Evolutionary conservation across 2,888 invertebrate species (phyloP).

Genomic region (Apotomis capreana): DNA sequence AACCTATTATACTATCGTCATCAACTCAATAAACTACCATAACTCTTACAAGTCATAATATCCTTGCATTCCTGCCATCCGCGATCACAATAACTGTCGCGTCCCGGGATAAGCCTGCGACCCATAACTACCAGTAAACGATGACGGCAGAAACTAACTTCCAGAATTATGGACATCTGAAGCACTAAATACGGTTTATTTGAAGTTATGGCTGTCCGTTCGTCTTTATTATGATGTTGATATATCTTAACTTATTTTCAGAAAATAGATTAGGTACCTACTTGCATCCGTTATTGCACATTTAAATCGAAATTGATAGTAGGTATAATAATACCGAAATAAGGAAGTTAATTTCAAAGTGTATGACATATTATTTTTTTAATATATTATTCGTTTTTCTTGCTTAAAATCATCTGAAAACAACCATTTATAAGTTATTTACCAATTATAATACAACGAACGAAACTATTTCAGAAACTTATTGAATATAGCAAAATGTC

Average conservation of each 20-base stretch:
- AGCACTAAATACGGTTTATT: slow-evolving; percentile 37
- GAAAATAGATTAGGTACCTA: neutral
- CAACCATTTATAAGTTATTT: too few species aligned
- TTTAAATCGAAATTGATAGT: slow-evolving; percentile 10
- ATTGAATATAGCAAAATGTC: too few species aligned
- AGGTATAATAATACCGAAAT: neutral
- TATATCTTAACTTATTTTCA: slow-evolving; percentile 23
- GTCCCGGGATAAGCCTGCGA: slow-evolving; percentile 20
- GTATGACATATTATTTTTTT: too few species aligned
- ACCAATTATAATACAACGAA: too few species aligned
- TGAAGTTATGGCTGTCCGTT: slow-evolving; percentile 27
- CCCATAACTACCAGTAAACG: slow-evolving; percentile 40
- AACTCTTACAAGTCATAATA: slow-evolving; percentile 23
- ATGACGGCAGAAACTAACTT: slow-evolving; percentile 36
- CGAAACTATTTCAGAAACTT: too few species aligned
- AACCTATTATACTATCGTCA: slow-evolving; percentile 23
- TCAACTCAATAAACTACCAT: slow-evolving; percentile 19
- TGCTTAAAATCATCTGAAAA: too few species aligned
- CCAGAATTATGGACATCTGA: slow-evolving; percentile 36
- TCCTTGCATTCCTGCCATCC: slow-evolving; percentile 19
- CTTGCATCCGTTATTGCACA: neutral
- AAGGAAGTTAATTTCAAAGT: neutral
- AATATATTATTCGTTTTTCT: too few species aligned
- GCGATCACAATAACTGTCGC: slow-evolving; percentile 32
- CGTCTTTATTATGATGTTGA: slow-evolving; percentile 33